A percentile compares a stretch with the other conserved stretches of the same genome.
phyloP scores from a whole-genome alignment of 2,113 vertebrate species.

The Cyanocitta stelleri region DNA sequence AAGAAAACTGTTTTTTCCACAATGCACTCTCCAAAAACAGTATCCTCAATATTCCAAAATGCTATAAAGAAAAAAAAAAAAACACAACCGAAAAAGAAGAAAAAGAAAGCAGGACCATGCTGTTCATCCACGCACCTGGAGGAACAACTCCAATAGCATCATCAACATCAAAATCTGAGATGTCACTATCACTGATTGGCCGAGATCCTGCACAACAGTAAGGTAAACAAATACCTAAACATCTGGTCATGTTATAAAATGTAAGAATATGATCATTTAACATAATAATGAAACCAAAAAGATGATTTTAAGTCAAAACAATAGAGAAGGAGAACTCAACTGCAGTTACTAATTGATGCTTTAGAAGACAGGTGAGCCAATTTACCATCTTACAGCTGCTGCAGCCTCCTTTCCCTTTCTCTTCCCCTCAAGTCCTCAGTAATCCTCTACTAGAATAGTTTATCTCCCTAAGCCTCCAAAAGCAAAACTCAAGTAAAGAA shows the following conservation, averaged over 20 bases:
- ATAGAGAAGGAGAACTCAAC: neutral
- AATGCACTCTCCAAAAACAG: conserved; percentile 51
- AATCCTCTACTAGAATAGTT: neutral
- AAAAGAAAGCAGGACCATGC: conserved; percentile 74
- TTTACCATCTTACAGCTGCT: neutral
- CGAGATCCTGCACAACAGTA: conserved; percentile 90
- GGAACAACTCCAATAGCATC: conserved; percentile 94
- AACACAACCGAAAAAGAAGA: neutral
- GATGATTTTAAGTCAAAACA: neutral
- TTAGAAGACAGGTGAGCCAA: neutral
- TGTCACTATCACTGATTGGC: conserved; percentile 96
- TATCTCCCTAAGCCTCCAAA: neutral
- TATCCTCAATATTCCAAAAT: conserved; percentile 64
- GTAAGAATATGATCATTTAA: conserved; percentile 22
- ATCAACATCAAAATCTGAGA: conserved; percentile 95
- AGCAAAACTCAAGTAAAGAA: neutral
- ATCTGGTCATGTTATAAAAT: conserved; percentile 43
- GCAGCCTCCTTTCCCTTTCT: neutral
- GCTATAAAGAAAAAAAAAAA: neutral
- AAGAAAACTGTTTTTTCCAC: conserved; percentile 43
- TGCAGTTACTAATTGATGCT: neutral
- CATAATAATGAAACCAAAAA: neutral
- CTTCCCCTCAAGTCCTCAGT: neutral
- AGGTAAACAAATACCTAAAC: conserved; percentile 79
- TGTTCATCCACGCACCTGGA: conserved; percentile 90